phyloP scores from a whole-genome alignment of 2,888 invertebrate species.

The Ametastegia equiseti region DNA sequence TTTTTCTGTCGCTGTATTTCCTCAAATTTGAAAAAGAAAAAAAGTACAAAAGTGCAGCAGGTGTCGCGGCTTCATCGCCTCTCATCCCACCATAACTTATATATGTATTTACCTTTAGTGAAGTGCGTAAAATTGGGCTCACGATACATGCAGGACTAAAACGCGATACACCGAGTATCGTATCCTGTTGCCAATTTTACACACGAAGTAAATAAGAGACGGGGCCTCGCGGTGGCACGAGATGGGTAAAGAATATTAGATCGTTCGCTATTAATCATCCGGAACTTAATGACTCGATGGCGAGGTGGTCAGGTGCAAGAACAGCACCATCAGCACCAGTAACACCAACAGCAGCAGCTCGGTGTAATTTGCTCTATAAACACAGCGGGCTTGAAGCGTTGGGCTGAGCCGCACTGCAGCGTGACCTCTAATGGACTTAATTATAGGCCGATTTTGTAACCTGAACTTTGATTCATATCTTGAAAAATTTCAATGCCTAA shows the following conservation, averaged over 20 bases:
- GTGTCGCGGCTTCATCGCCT: constrained; percentile 1
- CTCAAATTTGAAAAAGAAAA: not conserved
- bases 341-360: not conserved
- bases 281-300: constrained; percentile 46
- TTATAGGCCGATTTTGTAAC: constrained; percentile 39
- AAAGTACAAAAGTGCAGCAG: not conserved
- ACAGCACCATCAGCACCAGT: not conserved
- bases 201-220: not conserved
- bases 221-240: not conserved
- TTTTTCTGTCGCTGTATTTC: not conserved
- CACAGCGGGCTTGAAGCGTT: not conserved
- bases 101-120: constrained; percentile 3
- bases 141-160: no score
- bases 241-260: constrained; percentile 34
- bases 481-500: not conserved
- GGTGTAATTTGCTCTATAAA: constrained; percentile 48
- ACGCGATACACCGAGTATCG: no score
- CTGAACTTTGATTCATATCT: constrained; percentile 17
- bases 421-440: constrained; percentile 47
- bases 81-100: not conserved
- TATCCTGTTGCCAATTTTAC: constrained; percentile 21
- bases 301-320: constrained; percentile 48
- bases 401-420: not conserved
- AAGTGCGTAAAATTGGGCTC: constrained; percentile 16
- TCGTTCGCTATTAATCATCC: constrained; percentile 47